A percentile compares a stretch with the other conserved stretches of the same genome.
phyloP scores from a whole-genome alignment of 2,888 invertebrate species.

The Apodemia duryi region DNA sequence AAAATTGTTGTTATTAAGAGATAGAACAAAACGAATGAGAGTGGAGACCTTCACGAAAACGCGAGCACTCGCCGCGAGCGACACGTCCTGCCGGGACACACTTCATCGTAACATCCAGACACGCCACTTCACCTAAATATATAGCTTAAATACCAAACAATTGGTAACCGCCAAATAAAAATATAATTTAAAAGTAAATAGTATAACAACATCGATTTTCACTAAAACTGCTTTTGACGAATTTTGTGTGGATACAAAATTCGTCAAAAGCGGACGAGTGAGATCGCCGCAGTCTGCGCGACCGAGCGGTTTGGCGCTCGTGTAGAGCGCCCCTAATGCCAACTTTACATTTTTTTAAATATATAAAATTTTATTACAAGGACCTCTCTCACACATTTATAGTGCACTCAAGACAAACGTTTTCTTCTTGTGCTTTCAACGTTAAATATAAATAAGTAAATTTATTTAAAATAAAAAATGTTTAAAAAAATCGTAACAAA shows the following conservation, averaged over 20 bases:
- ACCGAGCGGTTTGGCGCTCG: no score
- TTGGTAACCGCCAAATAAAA: not conserved
- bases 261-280: no score
- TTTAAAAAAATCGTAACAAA: not conserved
- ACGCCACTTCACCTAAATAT: no score
- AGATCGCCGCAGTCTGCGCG: no score
- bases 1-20: no score
- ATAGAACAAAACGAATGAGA: not conserved
- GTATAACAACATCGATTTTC: not conserved
- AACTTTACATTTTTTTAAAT: not conserved
- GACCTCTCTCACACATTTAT: not conserved
- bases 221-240: no score
- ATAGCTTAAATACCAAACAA: not conserved
- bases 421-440: slow-evolving; percentile 7
- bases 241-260: no score
- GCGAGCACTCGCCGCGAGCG: not conserved
- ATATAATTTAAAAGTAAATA: not conserved
- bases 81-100: no score
- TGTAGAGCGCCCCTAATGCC: no score
- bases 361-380: not conserved
- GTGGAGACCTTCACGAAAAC: not conserved
- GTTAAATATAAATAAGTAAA: slow-evolving; percentile 10
- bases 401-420: not conserved
- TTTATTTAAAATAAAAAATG: slow-evolving; percentile 6
- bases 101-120: no score